A percentile compares a stretch with the other conserved stretches of the same genome.
These are phyloP conservation scores for Chelonoidis abingdonii DNA, from an alignment of 2,113 vertebrate genomes.

Conservation along the genomic window DNA sequence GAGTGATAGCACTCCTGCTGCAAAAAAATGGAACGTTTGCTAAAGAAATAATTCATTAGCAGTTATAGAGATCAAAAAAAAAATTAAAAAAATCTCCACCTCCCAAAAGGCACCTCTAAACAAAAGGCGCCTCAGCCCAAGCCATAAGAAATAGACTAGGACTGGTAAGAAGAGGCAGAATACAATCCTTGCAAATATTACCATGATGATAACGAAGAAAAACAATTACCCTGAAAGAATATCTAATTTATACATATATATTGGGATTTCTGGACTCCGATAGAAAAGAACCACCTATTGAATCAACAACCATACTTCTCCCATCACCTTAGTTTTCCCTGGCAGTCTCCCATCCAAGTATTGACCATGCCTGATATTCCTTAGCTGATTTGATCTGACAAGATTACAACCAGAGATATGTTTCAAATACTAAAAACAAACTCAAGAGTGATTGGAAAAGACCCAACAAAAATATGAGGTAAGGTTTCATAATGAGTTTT, in stretches of 20 bases:
- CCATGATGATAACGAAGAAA: neutral
- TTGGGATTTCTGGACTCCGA: neutral
- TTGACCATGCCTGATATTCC: neutral
- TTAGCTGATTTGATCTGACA: constrained; percentile 4
- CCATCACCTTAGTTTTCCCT: neutral
- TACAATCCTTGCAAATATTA: neutral
- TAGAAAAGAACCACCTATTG: neutral
- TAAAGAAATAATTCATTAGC: constrained; percentile 18
- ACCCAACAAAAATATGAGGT: neutral
- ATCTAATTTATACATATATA: neutral
- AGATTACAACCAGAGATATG: neutral
- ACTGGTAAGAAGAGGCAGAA: constrained; percentile 2
- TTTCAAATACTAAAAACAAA: neutral
- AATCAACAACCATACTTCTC: neutral
- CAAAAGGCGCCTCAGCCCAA: neutral
- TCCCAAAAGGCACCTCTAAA: neutral
- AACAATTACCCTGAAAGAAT: neutral
- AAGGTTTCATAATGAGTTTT: neutral
- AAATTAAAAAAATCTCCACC: neutral
- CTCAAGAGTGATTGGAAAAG: neutral
- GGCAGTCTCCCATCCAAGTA: neutral
- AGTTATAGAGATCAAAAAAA: neutral
- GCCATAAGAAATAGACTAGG: neutral
- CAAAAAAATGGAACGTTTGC: neutral
- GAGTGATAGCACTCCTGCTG: neutral